A percentile compares a stretch with the other conserved stretches of the same genome.
phyloP scores from a whole-genome alignment of 2,797 vertebrate species.

The Gila robusta region DNA sequence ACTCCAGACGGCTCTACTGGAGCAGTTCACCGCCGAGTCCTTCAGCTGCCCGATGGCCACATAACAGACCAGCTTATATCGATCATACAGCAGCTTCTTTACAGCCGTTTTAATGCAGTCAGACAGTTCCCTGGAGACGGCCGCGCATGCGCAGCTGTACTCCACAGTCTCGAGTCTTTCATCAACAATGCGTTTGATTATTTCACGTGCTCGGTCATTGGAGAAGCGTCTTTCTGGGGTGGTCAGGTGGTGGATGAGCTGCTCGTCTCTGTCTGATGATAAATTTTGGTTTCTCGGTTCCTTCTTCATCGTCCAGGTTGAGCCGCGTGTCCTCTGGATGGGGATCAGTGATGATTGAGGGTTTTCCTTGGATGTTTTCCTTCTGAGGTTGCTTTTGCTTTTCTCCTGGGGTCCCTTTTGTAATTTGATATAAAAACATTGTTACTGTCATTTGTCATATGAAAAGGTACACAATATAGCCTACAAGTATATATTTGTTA shows the following conservation, averaged over 20 bases:
- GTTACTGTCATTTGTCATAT: not conserved
- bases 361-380: not conserved
- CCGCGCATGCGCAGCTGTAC: constrained; percentile 55
- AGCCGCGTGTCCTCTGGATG: constrained; percentile 19
- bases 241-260: constrained; percentile 44
- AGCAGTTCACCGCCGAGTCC: constrained; percentile 56
- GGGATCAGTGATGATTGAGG: not conserved
- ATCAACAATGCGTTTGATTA: constrained; percentile 62
- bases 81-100: constrained; percentile 53
- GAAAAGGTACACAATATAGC: not conserved
- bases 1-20: constrained; percentile 67
- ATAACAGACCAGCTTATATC: constrained; percentile 68
- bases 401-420: not conserved
- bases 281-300: constrained; percentile 17
- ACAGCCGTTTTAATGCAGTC: constrained; percentile 61
- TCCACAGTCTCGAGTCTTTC: constrained; percentile 42
- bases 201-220: constrained; percentile 42
- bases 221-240: constrained; percentile 56
- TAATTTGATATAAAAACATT: not conserved
- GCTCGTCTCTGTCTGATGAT: constrained; percentile 33
- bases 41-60: constrained; percentile 60
- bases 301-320: not conserved
- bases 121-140: constrained; percentile 55
- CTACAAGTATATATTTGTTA: no score
- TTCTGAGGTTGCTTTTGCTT: not conserved